These are phyloP conservation scores for Desoria tigrina DNA, from an alignment of 2,888 invertebrate genomes.

Conservation along the genomic window DNA sequence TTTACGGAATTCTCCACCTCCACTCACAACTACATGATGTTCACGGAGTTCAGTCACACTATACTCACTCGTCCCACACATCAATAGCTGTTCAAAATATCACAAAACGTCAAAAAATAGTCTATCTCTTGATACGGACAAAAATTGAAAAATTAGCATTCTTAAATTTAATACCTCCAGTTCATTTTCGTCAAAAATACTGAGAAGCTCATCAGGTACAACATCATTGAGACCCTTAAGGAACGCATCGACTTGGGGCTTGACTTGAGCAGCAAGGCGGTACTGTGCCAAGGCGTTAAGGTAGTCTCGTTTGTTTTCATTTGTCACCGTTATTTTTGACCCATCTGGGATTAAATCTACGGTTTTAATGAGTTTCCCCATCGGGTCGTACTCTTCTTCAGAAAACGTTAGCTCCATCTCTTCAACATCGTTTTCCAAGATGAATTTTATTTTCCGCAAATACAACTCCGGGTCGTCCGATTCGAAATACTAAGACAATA, in stretches of 20 bases:
- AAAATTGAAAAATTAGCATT: too few species aligned
- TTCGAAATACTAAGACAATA: conserved; percentile 76
- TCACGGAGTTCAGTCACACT: conserved; percentile 85
- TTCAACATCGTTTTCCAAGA: conserved; percentile 86
- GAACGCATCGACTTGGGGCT: conserved; percentile 83
- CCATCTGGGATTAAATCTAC: conserved; percentile 84
- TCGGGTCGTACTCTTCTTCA: conserved; percentile 82
- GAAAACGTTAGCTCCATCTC: conserved; percentile 83
- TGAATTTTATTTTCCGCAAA: conserved; percentile 88
- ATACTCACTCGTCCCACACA: conserved; percentile 92
- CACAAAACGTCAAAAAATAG: neutral
- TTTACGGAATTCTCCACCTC: conserved; percentile 74
- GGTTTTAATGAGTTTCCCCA: conserved; percentile 71
- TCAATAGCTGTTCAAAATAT: conserved; percentile 74
- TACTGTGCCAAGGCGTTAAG: conserved; percentile 87
- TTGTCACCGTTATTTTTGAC: conserved; percentile 70
- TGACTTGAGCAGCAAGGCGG: conserved; percentile 76
- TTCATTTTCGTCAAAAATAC: conserved; percentile 95
- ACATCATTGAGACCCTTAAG: conserved; percentile 86
- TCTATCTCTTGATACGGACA: too few species aligned
- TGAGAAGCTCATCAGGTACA: conserved; percentile 87
- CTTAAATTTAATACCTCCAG: conserved; percentile 88
- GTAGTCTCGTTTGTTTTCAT: conserved; percentile 76
- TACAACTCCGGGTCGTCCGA: conserved; percentile 94
- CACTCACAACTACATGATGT: conserved; percentile 79